Evolutionary conservation across 2,113 vertebrate genomes (phyloP).

Genomic region (Dendrocopos noguchii): DNA sequence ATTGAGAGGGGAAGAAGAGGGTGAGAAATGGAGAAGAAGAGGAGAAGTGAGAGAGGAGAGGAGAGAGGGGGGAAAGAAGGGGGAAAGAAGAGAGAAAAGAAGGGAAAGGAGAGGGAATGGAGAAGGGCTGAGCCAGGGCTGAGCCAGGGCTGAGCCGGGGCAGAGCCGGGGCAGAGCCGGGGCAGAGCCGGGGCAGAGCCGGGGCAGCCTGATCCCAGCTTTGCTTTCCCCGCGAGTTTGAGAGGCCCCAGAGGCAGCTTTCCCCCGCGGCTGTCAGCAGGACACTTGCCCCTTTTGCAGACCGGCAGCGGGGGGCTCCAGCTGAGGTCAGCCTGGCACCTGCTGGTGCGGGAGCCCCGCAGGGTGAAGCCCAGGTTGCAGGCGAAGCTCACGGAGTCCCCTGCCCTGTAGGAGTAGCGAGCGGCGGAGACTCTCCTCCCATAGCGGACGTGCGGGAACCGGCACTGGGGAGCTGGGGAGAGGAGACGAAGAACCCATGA

Average conservation of each 20-base stretch:
- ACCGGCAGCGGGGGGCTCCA: not conserved
- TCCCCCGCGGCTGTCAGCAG: fast-evolving
- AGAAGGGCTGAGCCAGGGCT: no score
- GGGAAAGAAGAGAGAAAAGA: not conserved
- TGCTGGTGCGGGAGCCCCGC: not conserved
- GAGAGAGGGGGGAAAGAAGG: no score
- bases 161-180: no score
- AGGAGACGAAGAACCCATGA: fast-evolving
- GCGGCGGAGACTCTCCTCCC: fast-evolving
- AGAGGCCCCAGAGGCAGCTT: not conserved
- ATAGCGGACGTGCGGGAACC: fast-evolving
- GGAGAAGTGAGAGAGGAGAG: no score
- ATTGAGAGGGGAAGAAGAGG: no score
- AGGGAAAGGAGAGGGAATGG: no score
- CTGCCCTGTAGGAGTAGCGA: fast-evolving
- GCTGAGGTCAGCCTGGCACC: not conserved
- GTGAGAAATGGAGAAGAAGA: no score
- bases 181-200: no score
- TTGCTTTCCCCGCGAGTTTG: fast-evolving
- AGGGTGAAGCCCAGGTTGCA: not conserved
- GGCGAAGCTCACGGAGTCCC: not conserved
- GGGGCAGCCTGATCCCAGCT: not conserved
- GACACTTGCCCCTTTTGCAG: constrained; percentile 28
- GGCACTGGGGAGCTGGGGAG: not conserved
- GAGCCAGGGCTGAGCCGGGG: no score